A percentile compares a stretch with the other conserved stretches of the same genome.
phyloP scores from a whole-genome alignment of 2,797 vertebrate species.

The Muraenolepis orangiensis region DNA sequence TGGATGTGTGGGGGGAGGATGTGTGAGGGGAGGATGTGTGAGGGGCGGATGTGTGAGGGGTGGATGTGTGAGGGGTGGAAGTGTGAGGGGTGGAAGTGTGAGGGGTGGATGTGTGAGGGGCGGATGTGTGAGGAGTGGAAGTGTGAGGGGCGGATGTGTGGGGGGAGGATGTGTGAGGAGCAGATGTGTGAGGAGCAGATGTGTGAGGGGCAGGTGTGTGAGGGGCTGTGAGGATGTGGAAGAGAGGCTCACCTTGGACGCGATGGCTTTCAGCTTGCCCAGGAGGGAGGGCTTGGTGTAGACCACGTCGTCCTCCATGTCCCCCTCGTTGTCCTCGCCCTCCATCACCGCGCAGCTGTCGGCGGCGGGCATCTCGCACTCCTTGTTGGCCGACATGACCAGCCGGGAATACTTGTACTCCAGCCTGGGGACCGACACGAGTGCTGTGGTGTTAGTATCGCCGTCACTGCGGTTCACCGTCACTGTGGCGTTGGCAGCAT shows the following conservation, averaged over 20 bases:
- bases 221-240: no score
- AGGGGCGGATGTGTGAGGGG: no score
- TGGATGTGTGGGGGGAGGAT: background rate
- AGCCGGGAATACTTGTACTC: conserved; percentile 97
- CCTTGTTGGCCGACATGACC: conserved; percentile 94
- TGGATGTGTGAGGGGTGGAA: background rate
- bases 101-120: no score
- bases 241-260: conserved; percentile 84
- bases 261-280: conserved; percentile 90
- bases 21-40: no score
- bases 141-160: background rate
- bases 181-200: no score
- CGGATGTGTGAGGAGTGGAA: no score
- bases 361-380: conserved; percentile 90
- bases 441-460: background rate
- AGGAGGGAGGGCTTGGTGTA: conserved; percentile 91
- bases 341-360: conserved; percentile 99
- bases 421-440: conserved; percentile 72
- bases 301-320: conserved; percentile 88
- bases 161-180: no score
- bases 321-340: conserved; percentile 86
- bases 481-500: no score
- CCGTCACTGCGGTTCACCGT: no score
- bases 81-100: no score
- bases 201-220: background rate